Evolutionary conservation across 2,888 invertebrate genomes (phyloP).

Genomic region (Ptilodon capucinus): DNA sequence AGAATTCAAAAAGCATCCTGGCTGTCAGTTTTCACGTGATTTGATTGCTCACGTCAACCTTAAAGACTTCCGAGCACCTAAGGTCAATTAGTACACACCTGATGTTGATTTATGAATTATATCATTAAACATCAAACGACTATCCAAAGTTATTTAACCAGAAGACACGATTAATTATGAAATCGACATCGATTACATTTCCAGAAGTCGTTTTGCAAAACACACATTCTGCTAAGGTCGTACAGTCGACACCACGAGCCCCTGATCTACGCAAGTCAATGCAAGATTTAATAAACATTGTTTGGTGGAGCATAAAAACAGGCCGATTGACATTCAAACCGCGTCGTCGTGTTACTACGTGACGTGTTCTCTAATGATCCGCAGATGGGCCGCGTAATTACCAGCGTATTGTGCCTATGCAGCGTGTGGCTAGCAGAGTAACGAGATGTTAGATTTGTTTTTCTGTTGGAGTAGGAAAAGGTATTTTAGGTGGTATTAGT

Average conservation of each 20-base stretch:
- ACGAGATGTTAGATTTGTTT: neutral
- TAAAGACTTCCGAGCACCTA: too few species aligned
- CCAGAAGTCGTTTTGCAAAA: neutral
- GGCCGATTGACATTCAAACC: conserved; percentile 61
- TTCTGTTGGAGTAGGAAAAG: too few species aligned
- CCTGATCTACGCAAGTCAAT: conserved; percentile 64
- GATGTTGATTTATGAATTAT: neutral
- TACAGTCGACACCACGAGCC: conserved; percentile 27
- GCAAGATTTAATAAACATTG: conserved; percentile 76
- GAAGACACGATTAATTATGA: neutral
- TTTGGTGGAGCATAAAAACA: conserved; percentile 71
- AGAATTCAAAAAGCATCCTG: too few species aligned
- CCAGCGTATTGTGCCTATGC: conserved; percentile 46
- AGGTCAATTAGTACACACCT: too few species aligned
- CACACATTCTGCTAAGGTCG: conserved; percentile 20
- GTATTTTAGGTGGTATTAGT: too few species aligned
- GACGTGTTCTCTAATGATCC: conserved; percentile 54
- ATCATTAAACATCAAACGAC: neutral
- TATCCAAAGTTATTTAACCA: neutral
- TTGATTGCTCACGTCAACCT: too few species aligned
- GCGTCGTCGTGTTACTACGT: conserved; percentile 59
- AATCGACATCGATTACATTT: neutral
- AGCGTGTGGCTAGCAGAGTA: conserved; percentile 19
- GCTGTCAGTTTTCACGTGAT: too few species aligned
- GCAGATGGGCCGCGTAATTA: conserved; percentile 41